A percentile compares a stretch with the other conserved stretches of the same genome.
These are phyloP conservation scores for Mermis nigrescens DNA, from an alignment of 2,888 invertebrate species.

Conservation along the genomic window DNA sequence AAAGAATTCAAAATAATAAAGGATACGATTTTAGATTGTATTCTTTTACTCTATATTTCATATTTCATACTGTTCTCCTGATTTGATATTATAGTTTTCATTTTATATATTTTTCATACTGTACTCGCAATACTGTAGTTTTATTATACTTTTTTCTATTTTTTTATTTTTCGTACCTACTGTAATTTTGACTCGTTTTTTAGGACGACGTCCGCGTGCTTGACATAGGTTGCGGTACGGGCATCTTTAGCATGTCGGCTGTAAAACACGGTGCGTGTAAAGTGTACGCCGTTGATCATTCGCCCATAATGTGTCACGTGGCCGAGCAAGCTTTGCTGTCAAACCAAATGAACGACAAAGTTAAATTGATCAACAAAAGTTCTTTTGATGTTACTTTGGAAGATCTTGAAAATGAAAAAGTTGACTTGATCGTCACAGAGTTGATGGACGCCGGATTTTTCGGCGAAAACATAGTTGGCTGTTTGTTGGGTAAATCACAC, in stretches of 20 bases:
- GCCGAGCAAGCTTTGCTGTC: slow-evolving; percentile 42
- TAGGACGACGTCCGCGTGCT: slow-evolving; percentile 36
- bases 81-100: too few relatives aligned
- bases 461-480: slow-evolving; percentile 51
- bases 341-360: slow-evolving; percentile 35
- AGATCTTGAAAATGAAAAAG: slow-evolving; percentile 39
- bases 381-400: slow-evolving; percentile 35
- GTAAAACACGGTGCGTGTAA: slow-evolving; percentile 39
- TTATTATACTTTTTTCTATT: too few relatives aligned
- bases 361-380: slow-evolving; percentile 33
- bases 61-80: too few relatives aligned
- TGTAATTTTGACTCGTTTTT: neutral
- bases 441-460: slow-evolving; percentile 59
- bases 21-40: too few relatives aligned
- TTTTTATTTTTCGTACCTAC: too few relatives aligned
- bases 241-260: slow-evolving; percentile 51
- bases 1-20: too few relatives aligned
- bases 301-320: slow-evolving; percentile 45
- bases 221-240: slow-evolving; percentile 59
- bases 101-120: too few relatives aligned
- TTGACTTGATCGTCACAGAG: slow-evolving; percentile 51
- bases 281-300: slow-evolving; percentile 51
- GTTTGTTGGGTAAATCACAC: slow-evolving; percentile 38
- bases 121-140: too few relatives aligned
- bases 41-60: too few relatives aligned